phyloP scores from a whole-genome alignment of 2,113 vertebrate genomes.

The Oreochromis aureus region DNA sequence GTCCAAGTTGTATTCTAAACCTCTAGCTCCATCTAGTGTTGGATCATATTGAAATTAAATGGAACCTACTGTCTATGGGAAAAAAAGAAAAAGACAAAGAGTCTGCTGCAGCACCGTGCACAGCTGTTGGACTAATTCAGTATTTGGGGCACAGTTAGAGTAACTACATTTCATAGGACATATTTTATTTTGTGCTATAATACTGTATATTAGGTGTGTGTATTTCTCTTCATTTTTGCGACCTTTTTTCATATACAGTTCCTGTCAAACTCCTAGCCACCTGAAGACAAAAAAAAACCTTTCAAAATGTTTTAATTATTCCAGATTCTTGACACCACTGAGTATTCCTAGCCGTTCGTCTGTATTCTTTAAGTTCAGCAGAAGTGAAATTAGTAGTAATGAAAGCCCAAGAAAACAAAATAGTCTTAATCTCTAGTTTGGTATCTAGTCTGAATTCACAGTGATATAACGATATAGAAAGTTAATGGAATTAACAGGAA shows the following conservation, averaged over 20 bases:
- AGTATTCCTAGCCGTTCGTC: no score
- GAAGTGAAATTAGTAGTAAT: neutral
- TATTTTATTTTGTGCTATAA: neutral
- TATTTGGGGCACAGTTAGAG: neutral
- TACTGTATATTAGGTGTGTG: neutral
- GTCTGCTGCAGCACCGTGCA: neutral
- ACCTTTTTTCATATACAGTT: neutral
- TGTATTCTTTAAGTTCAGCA: neutral
- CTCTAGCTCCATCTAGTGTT: slow-evolving; percentile 46
- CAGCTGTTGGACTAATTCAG: neutral
- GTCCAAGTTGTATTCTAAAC: neutral
- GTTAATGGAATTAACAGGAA: neutral
- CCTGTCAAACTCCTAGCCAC: neutral
- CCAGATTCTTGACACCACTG: neutral
- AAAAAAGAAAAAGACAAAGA: neutral
- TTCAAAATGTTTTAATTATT: neutral
- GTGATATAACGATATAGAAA: neutral
- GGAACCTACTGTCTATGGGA: rapidly evolving
- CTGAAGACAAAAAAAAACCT: rapidly evolving
- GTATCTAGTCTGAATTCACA: neutral
- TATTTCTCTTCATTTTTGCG: neutral
- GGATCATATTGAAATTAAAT: neutral
- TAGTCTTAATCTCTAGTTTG: neutral
- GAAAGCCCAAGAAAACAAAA: neutral
- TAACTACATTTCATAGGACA: neutral